Percentiles rank a stretch among this genome's conserved stretches.
phyloP scores from a whole-genome alignment of 2,113 vertebrate genomes.

The Periophthalmus modestus region DNA sequence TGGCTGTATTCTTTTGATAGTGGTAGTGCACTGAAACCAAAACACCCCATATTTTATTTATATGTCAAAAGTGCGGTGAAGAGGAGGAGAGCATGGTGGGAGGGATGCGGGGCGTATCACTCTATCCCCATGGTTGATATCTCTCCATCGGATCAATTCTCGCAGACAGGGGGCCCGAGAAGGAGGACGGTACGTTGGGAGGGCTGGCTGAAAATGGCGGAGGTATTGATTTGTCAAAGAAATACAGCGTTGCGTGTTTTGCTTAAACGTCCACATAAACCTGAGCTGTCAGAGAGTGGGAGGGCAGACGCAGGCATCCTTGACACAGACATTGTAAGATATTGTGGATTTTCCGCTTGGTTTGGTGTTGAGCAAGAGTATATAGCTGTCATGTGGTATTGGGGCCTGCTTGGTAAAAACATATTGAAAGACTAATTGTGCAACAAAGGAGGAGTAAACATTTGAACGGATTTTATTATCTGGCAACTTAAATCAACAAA shows the following conservation, averaged over 20 bases:
- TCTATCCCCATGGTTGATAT: constrained; percentile 66
- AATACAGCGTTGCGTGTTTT: constrained; percentile 72
- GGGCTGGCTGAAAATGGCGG: constrained; percentile 64
- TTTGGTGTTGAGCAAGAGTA: constrained; percentile 7
- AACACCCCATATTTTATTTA: constrained; percentile 80
- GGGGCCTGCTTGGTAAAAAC: background rate
- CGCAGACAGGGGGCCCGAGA: constrained; percentile 55
- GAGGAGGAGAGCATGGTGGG: constrained; percentile 50
- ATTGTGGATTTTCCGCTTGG: constrained; percentile 46
- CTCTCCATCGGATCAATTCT: constrained; percentile 78
- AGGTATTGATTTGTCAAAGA: constrained; percentile 77
- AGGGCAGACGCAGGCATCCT: constrained; percentile 46
- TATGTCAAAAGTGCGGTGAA: constrained; percentile 74
- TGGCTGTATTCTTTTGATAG: constrained; percentile 41
- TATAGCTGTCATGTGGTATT: background rate
- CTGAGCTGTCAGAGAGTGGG: constrained; percentile 72
- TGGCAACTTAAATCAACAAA: too few species aligned
- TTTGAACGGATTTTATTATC: too few species aligned
- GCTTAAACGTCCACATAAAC: constrained; percentile 77
- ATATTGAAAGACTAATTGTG: background rate
- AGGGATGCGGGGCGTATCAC: constrained; percentile 61
- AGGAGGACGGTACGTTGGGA: constrained; percentile 20
- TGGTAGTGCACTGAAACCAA: constrained; percentile 64
- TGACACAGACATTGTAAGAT: constrained; percentile 40
- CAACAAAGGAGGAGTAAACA: background rate